A percentile compares a stretch with the other conserved stretches of the same genome.
These are phyloP conservation scores for Procavia capensis DNA, from an alignment of 2,113 vertebrate genomes.

Conservation along the genomic window DNA sequence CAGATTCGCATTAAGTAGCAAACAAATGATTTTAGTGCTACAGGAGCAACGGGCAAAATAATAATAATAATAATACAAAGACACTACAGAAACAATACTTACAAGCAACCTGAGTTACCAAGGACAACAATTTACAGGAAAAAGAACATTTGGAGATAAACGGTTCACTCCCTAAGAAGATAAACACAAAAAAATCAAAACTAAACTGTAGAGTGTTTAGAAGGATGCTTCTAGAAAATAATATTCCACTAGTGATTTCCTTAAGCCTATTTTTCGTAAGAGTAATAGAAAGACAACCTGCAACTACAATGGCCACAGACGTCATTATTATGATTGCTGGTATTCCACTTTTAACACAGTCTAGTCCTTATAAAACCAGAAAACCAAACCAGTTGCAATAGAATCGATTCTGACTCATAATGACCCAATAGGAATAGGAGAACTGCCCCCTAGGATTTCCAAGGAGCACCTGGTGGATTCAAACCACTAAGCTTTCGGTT, in stretches of 20 bases:
- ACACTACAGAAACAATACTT: background rate
- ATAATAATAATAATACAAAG: background rate
- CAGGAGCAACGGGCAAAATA: background rate
- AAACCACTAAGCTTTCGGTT: too few relatives aligned
- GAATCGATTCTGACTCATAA: too few relatives aligned
- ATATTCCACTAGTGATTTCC: background rate
- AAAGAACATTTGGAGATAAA: background rate
- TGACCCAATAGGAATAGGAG: too few relatives aligned
- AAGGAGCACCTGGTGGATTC: too few relatives aligned
- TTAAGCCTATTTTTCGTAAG: background rate
- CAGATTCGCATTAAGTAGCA: background rate
- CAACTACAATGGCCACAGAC: background rate
- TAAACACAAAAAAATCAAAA: slow-evolving; percentile 51
- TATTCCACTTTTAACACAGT: slow-evolving; percentile 71
- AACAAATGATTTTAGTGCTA: slow-evolving; percentile 40
- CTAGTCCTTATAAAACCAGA: too few relatives aligned
- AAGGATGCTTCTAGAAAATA: slow-evolving; percentile 45
- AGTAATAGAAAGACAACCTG: background rate
- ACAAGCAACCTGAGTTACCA: slow-evolving; percentile 44
- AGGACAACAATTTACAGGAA: background rate
- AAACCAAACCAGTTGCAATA: too few relatives aligned
- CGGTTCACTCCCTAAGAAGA: background rate
- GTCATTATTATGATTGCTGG: slow-evolving; percentile 37
- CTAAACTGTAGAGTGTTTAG: background rate
- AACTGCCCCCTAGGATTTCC: too few relatives aligned